Evolutionary conservation across 2,113 vertebrate genomes (phyloP).

Genomic region (Spermophilus dauricus): DNA sequence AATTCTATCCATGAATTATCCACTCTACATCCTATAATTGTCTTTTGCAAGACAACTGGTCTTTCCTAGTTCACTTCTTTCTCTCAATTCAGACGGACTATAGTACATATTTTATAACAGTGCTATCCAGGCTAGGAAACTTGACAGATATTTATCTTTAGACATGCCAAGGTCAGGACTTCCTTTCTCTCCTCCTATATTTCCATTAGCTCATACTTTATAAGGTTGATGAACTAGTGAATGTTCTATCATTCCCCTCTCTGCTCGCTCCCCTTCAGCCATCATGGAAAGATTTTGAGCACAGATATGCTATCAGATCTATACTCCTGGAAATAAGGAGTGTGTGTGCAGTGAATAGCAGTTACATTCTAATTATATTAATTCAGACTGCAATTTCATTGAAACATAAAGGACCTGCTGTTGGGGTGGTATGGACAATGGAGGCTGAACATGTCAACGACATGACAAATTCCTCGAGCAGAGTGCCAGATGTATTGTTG

Average conservation of each 20-base stretch:
- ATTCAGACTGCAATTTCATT: slow-evolving; percentile 84
- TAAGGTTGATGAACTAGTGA: not conserved
- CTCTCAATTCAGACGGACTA: not conserved
- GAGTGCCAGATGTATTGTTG: slow-evolving; percentile 81
- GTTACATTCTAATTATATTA: slow-evolving; percentile 86
- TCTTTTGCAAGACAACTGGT: not conserved
- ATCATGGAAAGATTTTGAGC: slow-evolving; percentile 35
- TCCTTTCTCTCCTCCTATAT: not conserved
- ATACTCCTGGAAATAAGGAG: slow-evolving; percentile 77
- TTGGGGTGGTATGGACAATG: slow-evolving; percentile 78
- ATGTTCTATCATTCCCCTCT: slow-evolving; percentile 12
- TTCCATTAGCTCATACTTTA: not conserved
- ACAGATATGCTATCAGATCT: slow-evolving; percentile 70
- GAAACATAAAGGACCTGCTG: slow-evolving; percentile 84
- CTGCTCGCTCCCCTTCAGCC: not conserved
- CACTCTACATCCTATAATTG: not conserved
- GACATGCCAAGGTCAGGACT: not conserved
- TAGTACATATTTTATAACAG: slow-evolving; percentile 43
- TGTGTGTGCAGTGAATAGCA: slow-evolving; percentile 76
- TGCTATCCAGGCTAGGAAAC: not conserved
- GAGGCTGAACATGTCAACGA: slow-evolving; percentile 81
- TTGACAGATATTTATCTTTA: slow-evolving; percentile 33
- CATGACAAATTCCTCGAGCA: slow-evolving; percentile 79
- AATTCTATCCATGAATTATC: not conserved
- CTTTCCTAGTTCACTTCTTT: slow-evolving; percentile 46